A percentile compares a stretch with the other conserved stretches of the same genome.
Evolutionary conservation across 2,113 vertebrate genomes (phyloP).

Genomic region (Nycticebus coucang): DNA sequence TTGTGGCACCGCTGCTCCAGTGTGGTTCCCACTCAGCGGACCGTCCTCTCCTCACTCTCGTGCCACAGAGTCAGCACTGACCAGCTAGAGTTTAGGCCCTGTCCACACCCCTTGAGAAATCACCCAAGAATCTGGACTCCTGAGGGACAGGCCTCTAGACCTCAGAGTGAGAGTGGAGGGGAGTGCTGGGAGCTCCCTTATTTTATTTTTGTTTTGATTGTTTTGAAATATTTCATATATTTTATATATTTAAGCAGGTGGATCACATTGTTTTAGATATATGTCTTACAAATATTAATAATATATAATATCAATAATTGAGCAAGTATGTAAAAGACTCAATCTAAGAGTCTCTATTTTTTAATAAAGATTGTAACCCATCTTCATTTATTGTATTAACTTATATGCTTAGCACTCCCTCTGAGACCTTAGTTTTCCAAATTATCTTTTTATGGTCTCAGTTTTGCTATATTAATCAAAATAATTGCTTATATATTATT

Average conservation of each 20-base stretch:
- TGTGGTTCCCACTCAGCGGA: too few species aligned
- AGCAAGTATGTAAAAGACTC: background rate
- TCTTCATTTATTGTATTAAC: constrained; percentile 13
- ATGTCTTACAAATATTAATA: background rate
- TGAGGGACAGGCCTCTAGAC: too few species aligned
- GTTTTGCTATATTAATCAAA: constrained; percentile 25
- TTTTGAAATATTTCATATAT: background rate
- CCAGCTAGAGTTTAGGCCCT: too few species aligned
- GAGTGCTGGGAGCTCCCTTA: background rate
- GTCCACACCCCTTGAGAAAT: too few species aligned
- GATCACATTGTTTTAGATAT: background rate
- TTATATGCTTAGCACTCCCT: background rate
- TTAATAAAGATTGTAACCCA: constrained; percentile 14
- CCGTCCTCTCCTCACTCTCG: too few species aligned
- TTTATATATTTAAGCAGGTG: background rate
- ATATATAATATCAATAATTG: too few species aligned
- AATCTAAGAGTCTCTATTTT: background rate
- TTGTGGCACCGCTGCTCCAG: too few species aligned
- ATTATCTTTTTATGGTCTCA: background rate
- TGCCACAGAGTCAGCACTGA: too few species aligned
- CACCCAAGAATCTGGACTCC: too few species aligned
- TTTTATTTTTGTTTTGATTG: constrained; percentile 16
- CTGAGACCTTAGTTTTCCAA: constrained; percentile 5
- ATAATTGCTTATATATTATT: background rate
- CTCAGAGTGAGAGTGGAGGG: too few species aligned